Percentiles rank a stretch among this genome's conserved stretches.
phyloP scores from a whole-genome alignment of 2,888 invertebrate genomes.

The Rhamnusium bicolor region DNA sequence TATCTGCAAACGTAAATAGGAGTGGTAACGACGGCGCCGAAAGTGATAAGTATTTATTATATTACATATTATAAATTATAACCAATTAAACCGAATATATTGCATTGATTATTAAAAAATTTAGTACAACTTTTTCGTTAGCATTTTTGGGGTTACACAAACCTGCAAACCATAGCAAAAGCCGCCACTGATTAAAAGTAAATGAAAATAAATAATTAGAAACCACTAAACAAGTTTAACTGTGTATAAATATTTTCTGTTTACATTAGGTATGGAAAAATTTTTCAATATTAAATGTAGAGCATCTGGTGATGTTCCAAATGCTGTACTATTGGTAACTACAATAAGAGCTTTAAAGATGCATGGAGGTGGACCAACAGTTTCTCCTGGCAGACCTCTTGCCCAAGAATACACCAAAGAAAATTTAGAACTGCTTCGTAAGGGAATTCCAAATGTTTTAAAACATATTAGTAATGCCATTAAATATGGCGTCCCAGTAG shows the following conservation, averaged over 20 bases:
- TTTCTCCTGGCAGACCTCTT: constrained; percentile 88
- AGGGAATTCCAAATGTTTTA: constrained; percentile 90
- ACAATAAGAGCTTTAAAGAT: constrained; percentile 97
- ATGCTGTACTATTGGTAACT: constrained; percentile 92
- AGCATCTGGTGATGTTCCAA: constrained; percentile 87
- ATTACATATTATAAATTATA: too few species aligned
- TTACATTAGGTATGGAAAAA: constrained; percentile 89
- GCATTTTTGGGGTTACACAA: too few species aligned
- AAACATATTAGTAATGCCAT: constrained; percentile 95
- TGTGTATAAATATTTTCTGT: background rate
- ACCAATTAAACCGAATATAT: too few species aligned
- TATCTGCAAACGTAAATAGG: too few species aligned
- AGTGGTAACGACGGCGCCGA: too few species aligned
- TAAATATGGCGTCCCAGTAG: constrained; percentile 92
- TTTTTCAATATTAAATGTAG: constrained; percentile 98
- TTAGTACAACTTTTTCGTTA: too few species aligned
- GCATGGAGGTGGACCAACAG: constrained; percentile 97
- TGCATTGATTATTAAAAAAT: too few species aligned
- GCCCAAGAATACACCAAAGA: constrained; percentile 89
- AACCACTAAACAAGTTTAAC: too few species aligned
- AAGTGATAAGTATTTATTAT: too few species aligned
- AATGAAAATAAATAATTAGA: too few species aligned
- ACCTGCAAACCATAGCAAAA: too few species aligned
- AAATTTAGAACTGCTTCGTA: constrained; percentile 87
- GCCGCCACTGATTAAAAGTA: too few species aligned